Percentiles rank a stretch among this genome's conserved stretches.
phyloP scores from a whole-genome alignment of 2,888 invertebrate species.

The Phortica magna region DNA sequence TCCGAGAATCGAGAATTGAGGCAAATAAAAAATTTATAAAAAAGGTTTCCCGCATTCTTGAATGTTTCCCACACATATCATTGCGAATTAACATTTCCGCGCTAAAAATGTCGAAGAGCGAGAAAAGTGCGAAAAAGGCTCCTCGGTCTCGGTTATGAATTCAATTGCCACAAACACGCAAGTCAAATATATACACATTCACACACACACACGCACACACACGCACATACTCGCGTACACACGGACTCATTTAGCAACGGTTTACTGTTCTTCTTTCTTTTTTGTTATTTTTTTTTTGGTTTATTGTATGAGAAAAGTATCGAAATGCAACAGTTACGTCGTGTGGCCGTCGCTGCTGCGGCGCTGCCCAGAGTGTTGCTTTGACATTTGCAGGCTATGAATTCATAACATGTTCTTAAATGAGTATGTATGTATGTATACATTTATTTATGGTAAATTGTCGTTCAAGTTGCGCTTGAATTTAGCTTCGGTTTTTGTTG shows the following conservation, averaged over 20 bases:
- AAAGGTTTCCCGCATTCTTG: too few species aligned
- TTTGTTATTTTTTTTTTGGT: not conserved
- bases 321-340: too few species aligned
- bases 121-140: not conserved
- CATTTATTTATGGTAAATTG: not conserved
- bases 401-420: not conserved
- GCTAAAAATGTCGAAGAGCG: not conserved
- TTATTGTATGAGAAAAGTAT: too few species aligned
- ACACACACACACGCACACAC: conserved; percentile 5
- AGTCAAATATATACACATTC: not conserved
- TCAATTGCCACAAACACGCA: conserved; percentile 18
- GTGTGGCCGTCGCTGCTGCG: too few species aligned
- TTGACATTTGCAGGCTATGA: not conserved
- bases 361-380: too few species aligned
- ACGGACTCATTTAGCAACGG: conserved; percentile 6
- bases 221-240: not conserved
- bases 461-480: not conserved
- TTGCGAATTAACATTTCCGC: not conserved
- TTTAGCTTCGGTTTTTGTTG: not conserved
- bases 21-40: too few species aligned
- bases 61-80: not conserved
- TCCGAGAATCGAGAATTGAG: too few species aligned
- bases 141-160: conserved; percentile 39
- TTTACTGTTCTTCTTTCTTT: conserved; percentile 25
- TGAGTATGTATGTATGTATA: not conserved